Evolutionary conservation across 2,888 invertebrate species (phyloP).

Genomic region (Drosophila tripunctata): DNA sequence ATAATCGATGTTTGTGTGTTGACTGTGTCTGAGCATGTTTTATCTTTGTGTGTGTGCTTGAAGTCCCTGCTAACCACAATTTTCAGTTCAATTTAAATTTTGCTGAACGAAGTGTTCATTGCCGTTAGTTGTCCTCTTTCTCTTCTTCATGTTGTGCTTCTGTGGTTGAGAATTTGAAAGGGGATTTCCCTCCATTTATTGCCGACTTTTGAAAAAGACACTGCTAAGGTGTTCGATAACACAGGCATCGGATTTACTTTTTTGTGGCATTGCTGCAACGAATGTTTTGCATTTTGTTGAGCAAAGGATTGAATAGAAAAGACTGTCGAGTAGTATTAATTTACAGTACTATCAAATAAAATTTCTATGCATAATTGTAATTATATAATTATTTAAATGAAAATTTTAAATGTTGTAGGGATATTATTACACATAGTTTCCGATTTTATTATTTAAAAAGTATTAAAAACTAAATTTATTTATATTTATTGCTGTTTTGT

Average conservation of each 20-base stretch:
- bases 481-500: too few species aligned
- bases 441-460: too few species aligned
- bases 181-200: not conserved
- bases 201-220: not conserved
- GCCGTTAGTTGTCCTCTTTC: constrained; percentile 18
- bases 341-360: too few species aligned
- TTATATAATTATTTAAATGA: too few species aligned
- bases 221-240: not conserved
- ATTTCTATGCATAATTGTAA: too few species aligned
- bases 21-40: constrained; percentile 18
- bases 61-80: constrained; percentile 59
- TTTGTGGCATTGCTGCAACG: not conserved
- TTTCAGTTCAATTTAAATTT: constrained; percentile 75
- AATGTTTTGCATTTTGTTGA: not conserved
- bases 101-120: constrained; percentile 68
- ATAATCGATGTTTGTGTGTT: constrained; percentile 65
- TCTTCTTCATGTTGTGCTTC: constrained; percentile 2
- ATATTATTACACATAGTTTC: too few species aligned
- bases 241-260: not conserved
- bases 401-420: too few species aligned
- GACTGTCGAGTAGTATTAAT: too few species aligned
- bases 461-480: too few species aligned
- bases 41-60: constrained; percentile 44
- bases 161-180: not conserved
- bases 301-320: not conserved